Conservation (phyloP, 2,797 vertebrate species). For the Malurus splendens region DNA sequence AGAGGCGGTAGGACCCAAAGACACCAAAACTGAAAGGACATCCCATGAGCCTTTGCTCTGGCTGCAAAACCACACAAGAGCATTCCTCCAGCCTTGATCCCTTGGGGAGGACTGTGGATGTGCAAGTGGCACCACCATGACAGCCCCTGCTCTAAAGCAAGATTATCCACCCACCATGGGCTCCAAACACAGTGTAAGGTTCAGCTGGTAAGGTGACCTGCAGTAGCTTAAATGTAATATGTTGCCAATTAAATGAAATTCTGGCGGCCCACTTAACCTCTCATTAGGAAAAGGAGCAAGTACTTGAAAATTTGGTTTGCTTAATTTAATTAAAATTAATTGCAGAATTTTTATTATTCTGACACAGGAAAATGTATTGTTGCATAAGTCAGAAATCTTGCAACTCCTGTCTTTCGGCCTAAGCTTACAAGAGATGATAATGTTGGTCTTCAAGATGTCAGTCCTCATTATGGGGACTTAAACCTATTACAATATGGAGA, state of each 20-base stretch:
- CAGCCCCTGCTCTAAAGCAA: not conserved
- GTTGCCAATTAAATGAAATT: not conserved
- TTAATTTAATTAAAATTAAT: conserved; percentile 18
- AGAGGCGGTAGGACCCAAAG: not conserved
- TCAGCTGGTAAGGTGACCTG: not conserved
- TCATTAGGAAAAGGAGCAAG: not conserved
- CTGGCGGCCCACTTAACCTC: not conserved
- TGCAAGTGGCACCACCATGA: not conserved
- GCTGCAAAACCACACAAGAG: not conserved
- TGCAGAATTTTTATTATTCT: not conserved
- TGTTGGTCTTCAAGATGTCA: not conserved
- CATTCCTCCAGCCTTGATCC: not conserved
- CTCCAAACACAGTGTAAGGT: not conserved
- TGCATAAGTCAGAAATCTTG: not conserved
- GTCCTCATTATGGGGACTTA: not conserved
- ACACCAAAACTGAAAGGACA: not conserved
- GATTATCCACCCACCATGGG: not conserved
- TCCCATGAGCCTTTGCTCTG: not conserved
- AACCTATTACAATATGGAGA: not conserved
- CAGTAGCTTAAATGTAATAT: not conserved
- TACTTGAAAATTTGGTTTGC: not conserved
- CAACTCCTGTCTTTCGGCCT: not conserved
- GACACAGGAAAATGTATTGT: not conserved
- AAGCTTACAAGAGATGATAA: not conserved
- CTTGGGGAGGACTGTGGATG: not conserved